These are phyloP conservation scores for Tuta absoluta DNA, from an alignment of 2,888 invertebrate genomes.

Conservation along the genomic window DNA sequence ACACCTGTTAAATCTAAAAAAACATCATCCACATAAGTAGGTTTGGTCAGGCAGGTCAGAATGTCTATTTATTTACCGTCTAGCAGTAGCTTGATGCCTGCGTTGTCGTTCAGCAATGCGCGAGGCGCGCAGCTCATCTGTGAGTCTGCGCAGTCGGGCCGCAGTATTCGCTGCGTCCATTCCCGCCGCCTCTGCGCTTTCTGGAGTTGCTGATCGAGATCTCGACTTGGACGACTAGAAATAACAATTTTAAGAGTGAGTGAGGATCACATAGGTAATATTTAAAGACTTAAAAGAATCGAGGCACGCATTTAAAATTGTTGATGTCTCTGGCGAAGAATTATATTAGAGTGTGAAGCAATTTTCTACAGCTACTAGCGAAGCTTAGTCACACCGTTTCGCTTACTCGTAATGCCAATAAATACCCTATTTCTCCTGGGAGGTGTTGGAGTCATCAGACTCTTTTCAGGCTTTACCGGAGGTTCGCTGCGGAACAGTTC, in stretches of 20 bases:
- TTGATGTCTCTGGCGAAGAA: not conserved
- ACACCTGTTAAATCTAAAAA: not conserved
- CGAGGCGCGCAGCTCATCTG: conserved; percentile 84
- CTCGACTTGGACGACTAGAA: conserved; percentile 84
- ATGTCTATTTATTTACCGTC: conserved; percentile 49
- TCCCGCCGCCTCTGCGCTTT: conserved; percentile 49
- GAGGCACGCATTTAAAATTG: not conserved
- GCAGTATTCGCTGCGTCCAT: conserved; percentile 70
- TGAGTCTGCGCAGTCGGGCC: conserved; percentile 85
- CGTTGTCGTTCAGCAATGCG: conserved; percentile 72
- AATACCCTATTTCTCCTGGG: conserved; percentile 84
- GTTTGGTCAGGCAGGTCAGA: not conserved
- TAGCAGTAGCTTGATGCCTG: conserved; percentile 65
- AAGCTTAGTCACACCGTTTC: conserved; percentile 7
- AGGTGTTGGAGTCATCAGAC: conserved; percentile 84
- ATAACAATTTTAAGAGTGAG: no score
- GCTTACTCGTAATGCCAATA: conserved; percentile 10
- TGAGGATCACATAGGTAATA: not conserved
- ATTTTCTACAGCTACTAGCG: conserved; percentile 11
- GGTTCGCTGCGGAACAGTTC: conserved; percentile 78
- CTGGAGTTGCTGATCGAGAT: conserved; percentile 86
- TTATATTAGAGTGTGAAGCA: conserved; percentile 34
- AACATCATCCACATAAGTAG: not conserved
- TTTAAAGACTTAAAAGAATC: not conserved
- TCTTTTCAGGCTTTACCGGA: conserved; percentile 66